Base-by-base conservation (phyloP, 2,888 invertebrate species). In the Synergus itoensis region DNA sequence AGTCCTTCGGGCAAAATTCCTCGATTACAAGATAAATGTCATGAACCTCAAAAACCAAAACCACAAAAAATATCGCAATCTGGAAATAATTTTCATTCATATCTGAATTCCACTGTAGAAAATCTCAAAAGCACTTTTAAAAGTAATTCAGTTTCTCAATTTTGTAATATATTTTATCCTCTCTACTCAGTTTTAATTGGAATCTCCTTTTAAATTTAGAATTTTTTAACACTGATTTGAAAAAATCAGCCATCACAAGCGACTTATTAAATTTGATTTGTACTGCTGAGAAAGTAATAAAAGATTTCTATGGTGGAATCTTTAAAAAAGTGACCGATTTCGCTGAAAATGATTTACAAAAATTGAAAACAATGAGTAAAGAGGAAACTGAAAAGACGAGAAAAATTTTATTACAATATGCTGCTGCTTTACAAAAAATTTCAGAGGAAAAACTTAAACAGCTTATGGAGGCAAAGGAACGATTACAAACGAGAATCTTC, bases 371-470 rank as follows among this genome's bases (percentile, higher is more conserved):
- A 28, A 73, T 73, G 73, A 53, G 53, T 73, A 73, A 53, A 11
- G 73, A 73, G 14, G 73, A 73, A n/a, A 53, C 9, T 36, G 53
- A 73, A 11, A 73, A 53, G 5, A 36, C 73, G 36, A 73, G 36
- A 73, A 73, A 73, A 53, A 53, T 73, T 45, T 21, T 67, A 12
- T 45, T 67, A 21, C 36, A 73, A 48, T 73, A 73, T 73, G 48
- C 36, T 73, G 53, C 36, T 4, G 11, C 11, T 5, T 53, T 73
- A 11, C 53, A 73, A 57, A 73, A 53, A 57, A 73, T 57, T n/a
- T 73, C 73, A 8, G 12, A 53, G 3, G 73, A 73, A 73, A 48
- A 73, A 73, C 48, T 73, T 18, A 53, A 36, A 4, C 48, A 53
- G 9, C 14, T 73, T 57, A 36, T 57, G 12, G 36, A 53, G 14